These are phyloP conservation scores for Bergia puertoricense DNA, from an alignment of 92 coral and sea anemone genomes.

Conservation along the genomic window DNA sequence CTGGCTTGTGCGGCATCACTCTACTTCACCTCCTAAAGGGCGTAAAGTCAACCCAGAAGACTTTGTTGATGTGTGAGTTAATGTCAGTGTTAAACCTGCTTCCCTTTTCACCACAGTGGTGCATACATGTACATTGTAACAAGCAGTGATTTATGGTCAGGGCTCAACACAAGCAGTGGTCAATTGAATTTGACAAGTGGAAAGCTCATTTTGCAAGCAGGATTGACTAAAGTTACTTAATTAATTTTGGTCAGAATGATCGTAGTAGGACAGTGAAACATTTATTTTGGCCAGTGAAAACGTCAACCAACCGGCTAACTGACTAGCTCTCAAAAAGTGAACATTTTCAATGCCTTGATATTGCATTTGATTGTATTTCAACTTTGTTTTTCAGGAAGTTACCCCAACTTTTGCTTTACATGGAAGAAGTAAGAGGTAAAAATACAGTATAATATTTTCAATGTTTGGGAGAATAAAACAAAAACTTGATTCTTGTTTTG, in stretches of 20 bases:
- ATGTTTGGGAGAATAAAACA: background rate
- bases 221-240: too few species aligned
- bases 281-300: too few species aligned
- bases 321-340: too few species aligned
- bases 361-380: background rate
- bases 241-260: too few species aligned
- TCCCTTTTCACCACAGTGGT: background rate
- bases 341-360: too few species aligned
- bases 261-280: too few species aligned
- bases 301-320: too few species aligned
- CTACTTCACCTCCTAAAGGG: conserved; percentile 82
- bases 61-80: conserved; percentile 79
- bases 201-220: too few species aligned
- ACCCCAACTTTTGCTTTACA: conserved; percentile 78
- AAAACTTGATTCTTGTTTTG: background rate
- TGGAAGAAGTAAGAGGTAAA: conserved; percentile 92
- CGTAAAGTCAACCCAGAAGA: conserved; percentile 84
- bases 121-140: background rate
- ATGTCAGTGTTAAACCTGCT: too few species aligned
- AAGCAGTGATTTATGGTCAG: background rate
- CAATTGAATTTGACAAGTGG: too few species aligned
- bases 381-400: conserved; percentile 63
- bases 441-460: background rate
- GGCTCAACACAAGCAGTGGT: too few species aligned
- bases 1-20: conserved; percentile 85